These are phyloP conservation scores for Phaethornis superciliosus DNA, from an alignment of 2,113 vertebrate species.

Conservation along the genomic window DNA sequence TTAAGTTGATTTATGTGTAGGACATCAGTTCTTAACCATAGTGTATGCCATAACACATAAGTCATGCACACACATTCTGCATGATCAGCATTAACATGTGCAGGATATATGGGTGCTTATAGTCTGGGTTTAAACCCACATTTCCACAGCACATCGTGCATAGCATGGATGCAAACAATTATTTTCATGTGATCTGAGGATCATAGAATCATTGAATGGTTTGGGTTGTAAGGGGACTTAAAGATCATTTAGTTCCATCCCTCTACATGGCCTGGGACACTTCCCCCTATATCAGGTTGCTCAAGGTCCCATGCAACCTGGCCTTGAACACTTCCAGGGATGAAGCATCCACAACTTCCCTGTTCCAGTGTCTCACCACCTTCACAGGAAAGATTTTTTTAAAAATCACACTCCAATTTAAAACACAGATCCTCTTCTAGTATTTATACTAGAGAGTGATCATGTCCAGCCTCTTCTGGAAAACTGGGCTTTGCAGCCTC, in stretches of 20 bases:
- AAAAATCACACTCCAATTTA: not conserved
- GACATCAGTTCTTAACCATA: not conserved
- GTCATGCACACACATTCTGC: not conserved
- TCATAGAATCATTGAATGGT: too few relatives aligned
- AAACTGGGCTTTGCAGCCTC: not conserved
- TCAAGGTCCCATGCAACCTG: too few relatives aligned
- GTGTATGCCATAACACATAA: not conserved
- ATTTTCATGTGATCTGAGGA: not conserved
- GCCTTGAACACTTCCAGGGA: too few relatives aligned
- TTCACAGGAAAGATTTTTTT: too few relatives aligned
- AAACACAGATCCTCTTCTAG: not conserved
- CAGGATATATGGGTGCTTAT: not conserved
- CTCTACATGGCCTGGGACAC: too few relatives aligned
- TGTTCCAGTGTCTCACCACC: too few relatives aligned
- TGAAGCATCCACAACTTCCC: too few relatives aligned
- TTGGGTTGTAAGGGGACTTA: too few relatives aligned
- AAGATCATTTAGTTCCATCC: too few relatives aligned
- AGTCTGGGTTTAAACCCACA: not conserved
- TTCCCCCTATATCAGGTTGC: too few relatives aligned
- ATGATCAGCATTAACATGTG: not conserved
- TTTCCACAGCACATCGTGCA: not conserved
- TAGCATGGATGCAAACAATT: not conserved
- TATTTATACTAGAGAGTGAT: not conserved
- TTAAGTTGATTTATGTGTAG: not conserved
- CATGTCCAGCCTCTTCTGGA: not conserved